These are phyloP conservation scores for Diprion similis DNA, from an alignment of 1,140 invertebrate species.

Conservation along the genomic window DNA sequence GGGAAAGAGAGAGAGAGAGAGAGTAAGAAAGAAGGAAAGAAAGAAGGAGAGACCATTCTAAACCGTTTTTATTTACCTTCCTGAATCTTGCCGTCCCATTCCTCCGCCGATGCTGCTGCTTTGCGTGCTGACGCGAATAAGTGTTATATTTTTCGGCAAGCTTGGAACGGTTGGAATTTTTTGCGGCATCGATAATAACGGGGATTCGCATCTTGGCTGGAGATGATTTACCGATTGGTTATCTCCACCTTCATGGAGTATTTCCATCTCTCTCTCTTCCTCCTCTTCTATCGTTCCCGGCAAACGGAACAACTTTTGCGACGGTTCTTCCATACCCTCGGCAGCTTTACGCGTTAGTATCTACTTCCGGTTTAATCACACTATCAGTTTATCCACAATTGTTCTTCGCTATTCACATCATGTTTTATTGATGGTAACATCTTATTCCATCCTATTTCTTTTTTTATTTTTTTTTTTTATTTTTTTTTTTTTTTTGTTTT, in stretches of 20 bases:
- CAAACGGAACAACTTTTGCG: slow-evolving; percentile 51
- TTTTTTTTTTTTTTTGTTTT: background rate
- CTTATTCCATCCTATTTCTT: slow-evolving; percentile 8
- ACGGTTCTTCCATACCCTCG: slow-evolving; percentile 40
- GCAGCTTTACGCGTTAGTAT: background rate
- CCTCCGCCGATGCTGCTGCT: slow-evolving; percentile 50
- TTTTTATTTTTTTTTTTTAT: slow-evolving; percentile 30
- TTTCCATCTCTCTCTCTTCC: slow-evolving; percentile 38
- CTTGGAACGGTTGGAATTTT: slow-evolving; percentile 26
- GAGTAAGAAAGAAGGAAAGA: background rate
- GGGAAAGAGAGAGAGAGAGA: too few species aligned
- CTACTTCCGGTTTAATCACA: slow-evolving; percentile 18
- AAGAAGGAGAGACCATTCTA: too few species aligned
- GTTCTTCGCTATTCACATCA: slow-evolving; percentile 8
- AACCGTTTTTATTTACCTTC: slow-evolving; percentile 34
- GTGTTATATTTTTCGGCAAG: slow-evolving; percentile 45
- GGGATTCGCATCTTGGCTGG: slow-evolving; percentile 42
- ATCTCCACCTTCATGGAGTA: slow-evolving; percentile 17
- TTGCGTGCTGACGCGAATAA: slow-evolving; percentile 50
- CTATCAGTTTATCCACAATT: slow-evolving; percentile 11
- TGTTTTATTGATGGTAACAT: background rate
- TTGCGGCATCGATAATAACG: slow-evolving; percentile 33
- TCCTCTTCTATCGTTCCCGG: slow-evolving; percentile 57
- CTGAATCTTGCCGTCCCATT: slow-evolving; percentile 48
- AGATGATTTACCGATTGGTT: slow-evolving; percentile 26